A percentile compares a stretch with the other conserved stretches of the same genome.
These are phyloP conservation scores for Phalacrocorax aristotelis DNA, from an alignment of 2,113 vertebrate species.

Conservation along the genomic window DNA sequence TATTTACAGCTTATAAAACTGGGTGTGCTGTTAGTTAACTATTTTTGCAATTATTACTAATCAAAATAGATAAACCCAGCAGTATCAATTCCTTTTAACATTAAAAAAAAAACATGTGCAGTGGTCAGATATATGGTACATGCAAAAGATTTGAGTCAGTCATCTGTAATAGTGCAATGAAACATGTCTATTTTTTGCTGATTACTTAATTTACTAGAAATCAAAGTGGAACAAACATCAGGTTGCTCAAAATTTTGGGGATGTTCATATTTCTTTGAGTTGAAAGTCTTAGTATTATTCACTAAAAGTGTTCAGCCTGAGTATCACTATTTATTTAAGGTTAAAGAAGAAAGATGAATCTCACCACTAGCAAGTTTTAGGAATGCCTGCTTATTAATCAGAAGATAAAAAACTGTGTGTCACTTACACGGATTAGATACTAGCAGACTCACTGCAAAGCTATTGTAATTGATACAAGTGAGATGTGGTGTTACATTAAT, in stretches of 20 bases:
- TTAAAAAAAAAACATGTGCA: background rate
- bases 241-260: background rate
- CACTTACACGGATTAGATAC: background rate
- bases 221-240: background rate
- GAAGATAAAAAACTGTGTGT: background rate
- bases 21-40: background rate
- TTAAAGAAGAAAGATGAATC: background rate
- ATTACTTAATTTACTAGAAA: slow-evolving; percentile 16
- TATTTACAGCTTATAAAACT: background rate
- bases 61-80: background rate
- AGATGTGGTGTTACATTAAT: background rate
- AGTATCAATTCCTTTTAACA: slow-evolving; percentile 7
- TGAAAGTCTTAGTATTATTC: background rate
- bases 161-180: background rate
- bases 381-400: background rate
- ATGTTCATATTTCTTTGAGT: background rate
- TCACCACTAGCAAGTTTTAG: background rate
- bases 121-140: background rate
- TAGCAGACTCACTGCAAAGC: background rate
- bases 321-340: background rate
- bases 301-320: background rate
- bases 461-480: background rate
- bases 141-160: slow-evolving; percentile 3
- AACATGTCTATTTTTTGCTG: background rate
- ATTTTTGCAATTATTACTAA: background rate